Conservation (phyloP, 2,888 invertebrate genomes). For the Hetaerina titia region DNA sequence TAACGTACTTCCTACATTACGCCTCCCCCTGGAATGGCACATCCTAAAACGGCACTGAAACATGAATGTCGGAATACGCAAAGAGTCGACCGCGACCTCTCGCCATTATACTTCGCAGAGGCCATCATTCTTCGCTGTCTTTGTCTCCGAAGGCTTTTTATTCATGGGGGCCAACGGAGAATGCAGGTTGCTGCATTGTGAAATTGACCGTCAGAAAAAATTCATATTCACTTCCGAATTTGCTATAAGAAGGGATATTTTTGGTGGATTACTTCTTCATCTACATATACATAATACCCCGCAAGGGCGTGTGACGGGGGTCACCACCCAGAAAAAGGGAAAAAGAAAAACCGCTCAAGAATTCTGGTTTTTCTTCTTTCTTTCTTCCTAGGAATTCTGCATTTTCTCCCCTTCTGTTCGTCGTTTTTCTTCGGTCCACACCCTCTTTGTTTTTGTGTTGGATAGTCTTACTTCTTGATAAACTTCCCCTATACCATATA, state of each 20-base stretch:
- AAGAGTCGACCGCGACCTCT: not conserved
- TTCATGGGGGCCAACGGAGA: not conserved
- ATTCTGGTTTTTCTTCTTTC: too few relatives aligned
- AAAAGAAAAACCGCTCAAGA: too few relatives aligned
- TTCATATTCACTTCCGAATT: not conserved
- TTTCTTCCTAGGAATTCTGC: too few relatives aligned
- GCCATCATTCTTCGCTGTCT: constrained; percentile 2
- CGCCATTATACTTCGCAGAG: not conserved
- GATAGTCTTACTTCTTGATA: too few relatives aligned
- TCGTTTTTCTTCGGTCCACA: too few relatives aligned
- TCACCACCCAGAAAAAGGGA: too few relatives aligned
- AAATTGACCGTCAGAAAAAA: not conserved
- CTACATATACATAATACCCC: too few relatives aligned
- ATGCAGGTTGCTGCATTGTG: not conserved
- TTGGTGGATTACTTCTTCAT: not conserved
- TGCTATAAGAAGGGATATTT: not conserved
- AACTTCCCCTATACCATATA: too few relatives aligned
- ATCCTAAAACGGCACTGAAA: not conserved
- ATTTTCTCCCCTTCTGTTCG: too few relatives aligned
- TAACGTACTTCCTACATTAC: not conserved
- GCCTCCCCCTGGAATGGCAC: not conserved
- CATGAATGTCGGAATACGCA: constrained; percentile 5
- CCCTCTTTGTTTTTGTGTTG: too few relatives aligned
- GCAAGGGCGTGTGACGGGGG: too few relatives aligned
- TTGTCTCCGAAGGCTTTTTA: not conserved